Percentiles rank a stretch among this genome's conserved stretches.
Evolutionary conservation across 2,797 vertebrate genomes (phyloP).

Genomic region (Alcedo quadribrachys): DNA sequence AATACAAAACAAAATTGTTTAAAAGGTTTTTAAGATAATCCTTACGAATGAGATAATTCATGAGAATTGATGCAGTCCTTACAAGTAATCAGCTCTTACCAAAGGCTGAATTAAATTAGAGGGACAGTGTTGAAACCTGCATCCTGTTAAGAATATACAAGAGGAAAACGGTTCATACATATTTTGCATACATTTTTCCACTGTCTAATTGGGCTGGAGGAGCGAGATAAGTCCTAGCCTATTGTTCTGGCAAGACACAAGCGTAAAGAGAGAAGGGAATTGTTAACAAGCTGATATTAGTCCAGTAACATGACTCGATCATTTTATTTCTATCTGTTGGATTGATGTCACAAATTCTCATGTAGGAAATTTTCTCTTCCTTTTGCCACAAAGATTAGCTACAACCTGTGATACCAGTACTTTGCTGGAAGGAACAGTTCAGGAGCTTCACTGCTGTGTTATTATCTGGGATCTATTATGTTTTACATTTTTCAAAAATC

Average conservation of each 20-base stretch:
- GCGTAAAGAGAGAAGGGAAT: conserved; percentile 59
- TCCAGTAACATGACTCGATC: conserved; percentile 58
- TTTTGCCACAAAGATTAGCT: conserved; percentile 74
- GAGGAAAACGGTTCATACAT: conserved; percentile 40
- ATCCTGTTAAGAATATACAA: conserved; percentile 28
- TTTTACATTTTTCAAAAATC: conserved; percentile 92
- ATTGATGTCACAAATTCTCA: conserved; percentile 62
- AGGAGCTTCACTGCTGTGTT: conserved; percentile 85
- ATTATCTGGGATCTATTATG: conserved; percentile 92
- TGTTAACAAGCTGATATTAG: conserved; percentile 68
- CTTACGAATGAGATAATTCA: conserved; percentile 62
- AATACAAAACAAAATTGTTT: conserved; percentile 62
- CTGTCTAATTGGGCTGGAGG: conserved; percentile 70
- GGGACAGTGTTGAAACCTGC: not conserved
- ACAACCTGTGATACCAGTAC: conserved; percentile 62
- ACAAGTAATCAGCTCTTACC: conserved; percentile 65
- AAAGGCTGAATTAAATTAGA: conserved; percentile 70
- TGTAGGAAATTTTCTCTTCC: conserved; percentile 56
- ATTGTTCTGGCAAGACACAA: conserved; percentile 67
- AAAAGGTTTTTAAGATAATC: conserved; percentile 58
- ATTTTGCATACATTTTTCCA: conserved; percentile 66
- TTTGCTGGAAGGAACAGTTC: conserved; percentile 80
- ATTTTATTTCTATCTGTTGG: conserved; percentile 64
- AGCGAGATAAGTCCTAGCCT: conserved; percentile 65
- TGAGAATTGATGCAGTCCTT: conserved; percentile 66